These are phyloP conservation scores for Hippocampus comes DNA, from an alignment of 2,113 vertebrate species.

Conservation along the genomic window DNA sequence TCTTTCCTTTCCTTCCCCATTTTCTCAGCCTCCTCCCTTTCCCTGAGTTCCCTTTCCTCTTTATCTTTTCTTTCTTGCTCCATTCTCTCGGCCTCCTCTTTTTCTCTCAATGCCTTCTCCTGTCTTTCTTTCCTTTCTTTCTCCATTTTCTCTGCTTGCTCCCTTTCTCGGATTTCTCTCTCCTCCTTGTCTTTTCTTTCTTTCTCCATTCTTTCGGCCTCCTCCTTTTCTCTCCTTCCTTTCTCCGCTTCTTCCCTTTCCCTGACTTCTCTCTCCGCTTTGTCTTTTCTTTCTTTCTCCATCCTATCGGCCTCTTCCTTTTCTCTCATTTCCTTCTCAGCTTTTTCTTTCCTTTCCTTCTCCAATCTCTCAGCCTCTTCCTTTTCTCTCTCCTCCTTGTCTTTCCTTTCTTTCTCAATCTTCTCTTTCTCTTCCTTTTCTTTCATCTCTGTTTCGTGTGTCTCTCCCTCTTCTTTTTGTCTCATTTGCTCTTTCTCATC, in stretches of 20 bases:
- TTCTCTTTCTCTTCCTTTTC: background rate
- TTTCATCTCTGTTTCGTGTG: constrained; percentile 2
- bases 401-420: constrained; percentile 9
- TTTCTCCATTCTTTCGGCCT: background rate
- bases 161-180: constrained; percentile 14
- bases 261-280: constrained; percentile 8
- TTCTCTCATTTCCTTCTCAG: constrained; percentile 13
- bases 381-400: constrained; percentile 18
- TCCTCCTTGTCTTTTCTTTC: constrained; percentile 3
- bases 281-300: constrained; percentile 23
- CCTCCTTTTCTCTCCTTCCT: background rate
- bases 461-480: constrained; percentile 57
- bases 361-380: constrained; percentile 2
- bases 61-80: constrained; percentile 8
- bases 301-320: constrained; percentile 2
- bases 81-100: constrained; percentile 6
- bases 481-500: constrained; percentile 59
- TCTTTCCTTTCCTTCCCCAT: constrained; percentile 56
- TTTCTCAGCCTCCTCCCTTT: constrained; percentile 56
- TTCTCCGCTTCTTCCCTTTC: constrained; percentile 4
- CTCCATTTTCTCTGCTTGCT: constrained; percentile 11
- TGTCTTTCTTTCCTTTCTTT: constrained; percentile 6
- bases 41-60: constrained; percentile 32
- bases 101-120: constrained; percentile 4
- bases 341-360: constrained; percentile 17